Evolutionary conservation across 1,140 invertebrate genomes (phyloP), one percentile per base, ranked within the genome.

Genomic region (Sweltsa coloradensis): DNA sequence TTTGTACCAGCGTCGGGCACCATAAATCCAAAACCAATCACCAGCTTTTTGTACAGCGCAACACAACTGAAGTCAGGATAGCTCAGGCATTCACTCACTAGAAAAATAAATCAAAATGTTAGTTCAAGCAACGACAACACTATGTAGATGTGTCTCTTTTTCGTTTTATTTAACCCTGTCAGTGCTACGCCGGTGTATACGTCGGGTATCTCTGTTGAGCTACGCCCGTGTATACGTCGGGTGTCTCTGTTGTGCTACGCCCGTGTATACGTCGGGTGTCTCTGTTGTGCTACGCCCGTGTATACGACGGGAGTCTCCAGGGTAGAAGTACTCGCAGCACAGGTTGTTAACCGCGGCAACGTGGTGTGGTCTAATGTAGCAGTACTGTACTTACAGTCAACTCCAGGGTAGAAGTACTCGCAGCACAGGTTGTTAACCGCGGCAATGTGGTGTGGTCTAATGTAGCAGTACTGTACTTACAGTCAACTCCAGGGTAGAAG

Each of bases 1-100:
- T 85, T 86, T 49, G 76, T 78, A 4, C 76, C 74, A 11, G 81
- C 80, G 62, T 91, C 85, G 1, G 91, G 89, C 24, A 92, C 85
- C 53, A 94, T 74, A 60, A 92, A 84, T 0, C 86, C 89, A 70
- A 91, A 93, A 19, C 79, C 91, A 42, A 95, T 70, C 16, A 93
- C 76, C 45, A 94, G 63, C 57, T 83, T 84, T 60, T 79, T 81
- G 61, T 91, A 93, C 1, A 89, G 57, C 11, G 82, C 89, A 14
- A 95, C 85, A 59, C 89, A 89, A 55, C 82, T 92, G 60, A 88
- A 92, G 59, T 95, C 90, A 2, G 91, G 90, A 67, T 93, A 93
- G 57, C 88, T 83, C 9, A 94, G 68, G 54, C 83, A 81, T 59
- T 94, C 89, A 0, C 85, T 84, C 53, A 94, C 86, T 91, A 64